Percentiles rank a stretch among this genome's conserved stretches.
Evolutionary conservation across 2,888 invertebrate species (phyloP).

Genomic region (Panopea generosa): DNA sequence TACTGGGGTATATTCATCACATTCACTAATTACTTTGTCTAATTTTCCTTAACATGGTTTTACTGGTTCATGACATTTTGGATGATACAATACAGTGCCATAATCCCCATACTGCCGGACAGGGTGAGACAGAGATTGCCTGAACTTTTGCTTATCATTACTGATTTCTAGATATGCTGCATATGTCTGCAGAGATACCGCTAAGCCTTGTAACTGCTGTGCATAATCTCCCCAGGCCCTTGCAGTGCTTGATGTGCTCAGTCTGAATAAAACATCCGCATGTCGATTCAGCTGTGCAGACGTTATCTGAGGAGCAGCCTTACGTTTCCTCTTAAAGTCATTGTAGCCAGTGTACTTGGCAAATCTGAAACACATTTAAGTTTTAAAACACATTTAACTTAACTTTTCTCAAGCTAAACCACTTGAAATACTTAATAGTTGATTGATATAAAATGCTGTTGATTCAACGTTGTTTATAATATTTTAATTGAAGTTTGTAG

Average conservation of each 20-base stretch:
- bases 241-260: conserved; percentile 3
- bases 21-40: conserved; percentile 34
- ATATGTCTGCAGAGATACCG: conserved; percentile 23
- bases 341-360: conserved; percentile 16
- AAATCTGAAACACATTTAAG: conserved; percentile 19
- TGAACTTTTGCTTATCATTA: conserved; percentile 29
- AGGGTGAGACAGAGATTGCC: conserved; percentile 25
- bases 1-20: conserved; percentile 24
- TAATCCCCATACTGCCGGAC: conserved; percentile 14
- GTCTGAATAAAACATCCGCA: conserved; percentile 2
- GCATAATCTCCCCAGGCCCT: conserved; percentile 3
- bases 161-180: conserved; percentile 24
- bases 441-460: background rate
- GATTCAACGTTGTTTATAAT: conserved; percentile 8
- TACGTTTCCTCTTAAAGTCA: conserved; percentile 16
- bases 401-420: conserved; percentile 5
- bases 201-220: conserved; percentile 8
- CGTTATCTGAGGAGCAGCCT: conserved; percentile 16
- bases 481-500: conserved; percentile 6
- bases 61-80: conserved; percentile 9
- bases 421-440: conserved; percentile 1
- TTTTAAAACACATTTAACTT: conserved; percentile 9
- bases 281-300: conserved; percentile 14
- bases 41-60: conserved; percentile 24
- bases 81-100: background rate